Base-by-base conservation (phyloP, 2,797 vertebrate species). In the Glossophaga mutica region DNA sequence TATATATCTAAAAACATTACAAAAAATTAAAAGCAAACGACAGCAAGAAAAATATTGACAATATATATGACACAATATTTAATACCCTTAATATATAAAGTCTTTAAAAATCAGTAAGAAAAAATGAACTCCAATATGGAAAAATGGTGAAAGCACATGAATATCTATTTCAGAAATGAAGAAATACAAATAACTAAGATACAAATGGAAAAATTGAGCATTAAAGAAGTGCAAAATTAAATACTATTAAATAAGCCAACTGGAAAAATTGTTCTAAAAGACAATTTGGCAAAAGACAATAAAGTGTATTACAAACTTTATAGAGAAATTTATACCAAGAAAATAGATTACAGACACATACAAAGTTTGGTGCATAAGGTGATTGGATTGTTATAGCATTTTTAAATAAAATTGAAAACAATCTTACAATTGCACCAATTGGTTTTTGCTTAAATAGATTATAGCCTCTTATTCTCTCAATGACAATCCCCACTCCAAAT, bases 221-320 rank as follows among this genome's bases (percentile, higher is more conserved):
- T 44, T 52, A 82, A 88, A 44, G 19, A 88, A 95, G 37, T 90
- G 16, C 42, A 92, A 73, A 92, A 55, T 84, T 87, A 86, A 87
- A 50, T 39, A 26, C 68, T 29, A 18, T 46, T 87, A 39, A 84
- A 22, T n/a, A 92, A 55, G 76, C 85, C 59, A 74, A n/a, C 55
- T n/a, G 2, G 19, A 87, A 73, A 24, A 37, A 14, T 7, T 24
- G 21, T 83, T 91, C 84, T 24, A 29, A 50, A 87, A 71, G 57
- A 91, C 19, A 81, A 11, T 79, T 93, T 87, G 74, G 11, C 52
- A n/a, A 24, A 76, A 77, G 74, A 52, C 32, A 77, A 52, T 52
- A 52, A 14, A 39, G 11, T 50, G 8, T 50, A 59, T 79, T 48
- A 79, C 3, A 7, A 74, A 82, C 37, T 81, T 87, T 57, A 87